Percentiles rank a stretch among this genome's conserved stretches.
Conservation (phyloP, 2,888 invertebrate species). For the Eudemis profundana region DNA sequence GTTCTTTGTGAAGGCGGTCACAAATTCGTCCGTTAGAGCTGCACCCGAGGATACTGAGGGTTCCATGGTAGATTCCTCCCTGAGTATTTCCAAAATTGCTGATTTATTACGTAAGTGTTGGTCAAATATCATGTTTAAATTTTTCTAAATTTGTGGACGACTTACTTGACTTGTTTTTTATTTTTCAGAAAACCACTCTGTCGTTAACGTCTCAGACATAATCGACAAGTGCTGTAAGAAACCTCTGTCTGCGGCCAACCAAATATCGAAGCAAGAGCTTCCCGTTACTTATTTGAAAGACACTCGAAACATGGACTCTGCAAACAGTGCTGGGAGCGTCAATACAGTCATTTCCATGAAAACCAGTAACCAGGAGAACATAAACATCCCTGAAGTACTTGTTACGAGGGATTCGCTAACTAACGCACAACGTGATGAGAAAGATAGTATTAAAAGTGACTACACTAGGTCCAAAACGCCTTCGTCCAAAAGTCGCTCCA, state of each 20-base stretch:
- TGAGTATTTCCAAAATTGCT: conserved; percentile 76
- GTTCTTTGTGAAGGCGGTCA: conserved; percentile 62
- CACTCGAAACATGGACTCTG: conserved; percentile 62
- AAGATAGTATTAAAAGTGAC: conserved; percentile 49
- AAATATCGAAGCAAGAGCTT: conserved; percentile 52
- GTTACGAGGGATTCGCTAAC: conserved; percentile 54
- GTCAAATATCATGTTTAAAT: background rate
- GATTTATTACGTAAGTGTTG: conserved; percentile 70
- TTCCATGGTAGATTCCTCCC: conserved; percentile 65
- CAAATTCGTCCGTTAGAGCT: conserved; percentile 59
- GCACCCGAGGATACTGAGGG: conserved; percentile 66
- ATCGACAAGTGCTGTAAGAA: conserved; percentile 63
- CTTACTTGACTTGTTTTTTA: conserved; percentile 5
- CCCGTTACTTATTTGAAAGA: conserved; percentile 66
- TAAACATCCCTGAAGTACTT: conserved; percentile 58
- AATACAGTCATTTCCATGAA: conserved; percentile 68
- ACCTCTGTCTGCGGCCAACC: conserved; percentile 63
- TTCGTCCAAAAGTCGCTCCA: conserved; percentile 72
- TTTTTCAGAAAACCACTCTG: conserved; percentile 71
- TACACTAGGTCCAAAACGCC: conserved; percentile 67
- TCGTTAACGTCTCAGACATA: conserved; percentile 71
- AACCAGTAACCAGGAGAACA: conserved; percentile 53
- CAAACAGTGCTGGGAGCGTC: conserved; percentile 67
- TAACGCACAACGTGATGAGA: conserved; percentile 42
- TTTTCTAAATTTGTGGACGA: conserved; percentile 1